These are phyloP conservation scores for Champsocephalus esox DNA, from an alignment of 2,797 vertebrate genomes.

Conservation along the genomic window DNA sequence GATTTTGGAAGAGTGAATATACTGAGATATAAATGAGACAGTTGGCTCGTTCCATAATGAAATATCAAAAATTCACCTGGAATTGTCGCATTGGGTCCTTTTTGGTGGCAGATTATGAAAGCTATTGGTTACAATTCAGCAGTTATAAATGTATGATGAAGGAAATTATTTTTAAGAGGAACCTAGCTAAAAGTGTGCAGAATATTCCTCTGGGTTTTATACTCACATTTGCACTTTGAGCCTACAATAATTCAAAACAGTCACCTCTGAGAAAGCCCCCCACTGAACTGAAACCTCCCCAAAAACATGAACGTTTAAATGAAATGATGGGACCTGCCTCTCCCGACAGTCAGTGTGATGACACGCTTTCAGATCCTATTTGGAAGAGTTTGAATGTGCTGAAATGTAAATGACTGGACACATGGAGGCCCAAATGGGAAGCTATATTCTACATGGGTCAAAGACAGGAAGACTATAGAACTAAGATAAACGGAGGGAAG, in stretches of 20 bases:
- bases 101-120: conserved; percentile 55
- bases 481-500: conserved; percentile 69
- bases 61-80: conserved; percentile 60
- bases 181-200: conserved; percentile 36
- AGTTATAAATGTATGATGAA: conserved; percentile 58
- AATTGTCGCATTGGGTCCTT: conserved; percentile 56
- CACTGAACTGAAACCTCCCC: conserved; percentile 34
- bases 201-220: conserved; percentile 55
- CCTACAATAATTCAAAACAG: conserved; percentile 53
- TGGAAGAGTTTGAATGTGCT: conserved; percentile 70
- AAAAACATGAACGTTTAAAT: conserved; percentile 66
- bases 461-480: conserved; percentile 80
- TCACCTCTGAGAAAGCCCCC: conserved; percentile 49
- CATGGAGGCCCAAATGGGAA: conserved; percentile 82
- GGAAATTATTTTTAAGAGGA: conserved; percentile 49
- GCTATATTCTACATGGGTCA: conserved; percentile 83
- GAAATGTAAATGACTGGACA: conserved; percentile 79
- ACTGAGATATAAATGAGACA: conserved; percentile 55
- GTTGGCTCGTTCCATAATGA: conserved; percentile 54
- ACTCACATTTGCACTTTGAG: conserved; percentile 69
- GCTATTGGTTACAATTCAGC: conserved; percentile 65
- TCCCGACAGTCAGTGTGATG: conserved; percentile 71
- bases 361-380: conserved; percentile 81
- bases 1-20: conserved; percentile 51
- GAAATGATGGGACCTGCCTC: conserved; percentile 70